These are phyloP conservation scores for Pygoscelis antarcticus DNA, from an alignment of 2,113 vertebrate genomes.

Conservation along the genomic window DNA sequence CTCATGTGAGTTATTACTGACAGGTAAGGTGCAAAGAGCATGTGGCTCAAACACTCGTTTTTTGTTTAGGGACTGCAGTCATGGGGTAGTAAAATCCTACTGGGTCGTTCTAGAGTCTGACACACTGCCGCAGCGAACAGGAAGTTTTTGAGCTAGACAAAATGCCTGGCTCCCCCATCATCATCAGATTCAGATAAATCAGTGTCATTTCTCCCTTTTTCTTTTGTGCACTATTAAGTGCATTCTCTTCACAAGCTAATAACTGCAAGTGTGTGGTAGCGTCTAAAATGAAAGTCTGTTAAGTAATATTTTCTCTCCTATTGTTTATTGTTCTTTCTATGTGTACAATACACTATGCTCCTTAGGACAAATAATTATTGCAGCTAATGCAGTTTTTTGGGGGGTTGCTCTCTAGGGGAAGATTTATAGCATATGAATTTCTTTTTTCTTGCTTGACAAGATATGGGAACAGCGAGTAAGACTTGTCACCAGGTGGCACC, in stretches of 20 bases:
- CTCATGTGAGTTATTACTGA: background rate
- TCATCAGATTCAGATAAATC: background rate
- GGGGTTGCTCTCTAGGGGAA: accelerated
- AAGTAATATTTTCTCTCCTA: background rate
- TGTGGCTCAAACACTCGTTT: background rate
- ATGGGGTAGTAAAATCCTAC: background rate
- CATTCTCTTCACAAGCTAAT: background rate
- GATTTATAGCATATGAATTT: background rate
- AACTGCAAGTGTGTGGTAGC: background rate
- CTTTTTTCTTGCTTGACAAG: background rate
- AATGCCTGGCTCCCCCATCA: background rate
- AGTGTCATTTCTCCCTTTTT: background rate
- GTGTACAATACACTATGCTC: background rate
- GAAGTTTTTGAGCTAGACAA: background rate
- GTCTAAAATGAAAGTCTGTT: background rate
- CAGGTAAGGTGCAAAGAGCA: background rate
- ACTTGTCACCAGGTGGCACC: conserved; percentile 81
- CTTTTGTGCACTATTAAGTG: background rate
- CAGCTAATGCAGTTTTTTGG: background rate
- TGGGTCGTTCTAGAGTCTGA: background rate
- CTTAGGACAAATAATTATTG: background rate
- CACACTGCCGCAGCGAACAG: background rate
- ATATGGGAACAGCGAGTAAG: background rate
- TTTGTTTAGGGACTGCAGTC: background rate
- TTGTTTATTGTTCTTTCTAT: background rate